Conservation (phyloP, 37 sponge, comb jelly and placozoan species). For the Spongilla lacustris region DNA sequence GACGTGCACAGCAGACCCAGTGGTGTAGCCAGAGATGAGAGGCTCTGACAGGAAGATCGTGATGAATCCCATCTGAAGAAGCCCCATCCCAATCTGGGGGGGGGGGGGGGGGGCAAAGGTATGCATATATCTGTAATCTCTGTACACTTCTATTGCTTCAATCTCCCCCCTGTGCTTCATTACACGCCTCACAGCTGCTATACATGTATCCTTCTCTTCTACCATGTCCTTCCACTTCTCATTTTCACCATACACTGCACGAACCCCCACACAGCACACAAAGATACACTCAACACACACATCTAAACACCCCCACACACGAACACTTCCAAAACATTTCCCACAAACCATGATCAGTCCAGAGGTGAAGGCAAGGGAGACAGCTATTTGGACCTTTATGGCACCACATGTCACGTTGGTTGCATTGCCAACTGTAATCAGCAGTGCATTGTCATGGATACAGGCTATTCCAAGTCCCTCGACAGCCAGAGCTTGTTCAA, state of each 20-base stretch:
- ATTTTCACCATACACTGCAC: no score
- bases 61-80: constrained; percentile 71
- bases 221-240: no score
- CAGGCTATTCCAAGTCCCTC: background rate
- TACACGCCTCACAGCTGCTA: no score
- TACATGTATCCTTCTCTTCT: no score
- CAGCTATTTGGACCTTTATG: constrained; percentile 42
- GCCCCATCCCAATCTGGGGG: constrained; percentile 49
- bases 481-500: background rate
- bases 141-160: no score
- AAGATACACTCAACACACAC: no score
- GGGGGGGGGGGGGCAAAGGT: background rate
- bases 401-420: constrained; percentile 16
- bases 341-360: constrained; percentile 72
- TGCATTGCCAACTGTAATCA: background rate
- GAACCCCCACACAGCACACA: no score
- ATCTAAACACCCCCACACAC: background rate
- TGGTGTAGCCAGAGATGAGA: constrained; percentile 78
- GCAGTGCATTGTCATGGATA: background rate
- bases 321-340: background rate
- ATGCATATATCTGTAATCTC: background rate
- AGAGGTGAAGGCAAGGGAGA: constrained; percentile 57
- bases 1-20: constrained; percentile 85
- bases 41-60: constrained; percentile 73
- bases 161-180: no score